These are phyloP conservation scores for Neoarius graeffei DNA, from an alignment of 2,113 vertebrate genomes.

Conservation along the genomic window DNA sequence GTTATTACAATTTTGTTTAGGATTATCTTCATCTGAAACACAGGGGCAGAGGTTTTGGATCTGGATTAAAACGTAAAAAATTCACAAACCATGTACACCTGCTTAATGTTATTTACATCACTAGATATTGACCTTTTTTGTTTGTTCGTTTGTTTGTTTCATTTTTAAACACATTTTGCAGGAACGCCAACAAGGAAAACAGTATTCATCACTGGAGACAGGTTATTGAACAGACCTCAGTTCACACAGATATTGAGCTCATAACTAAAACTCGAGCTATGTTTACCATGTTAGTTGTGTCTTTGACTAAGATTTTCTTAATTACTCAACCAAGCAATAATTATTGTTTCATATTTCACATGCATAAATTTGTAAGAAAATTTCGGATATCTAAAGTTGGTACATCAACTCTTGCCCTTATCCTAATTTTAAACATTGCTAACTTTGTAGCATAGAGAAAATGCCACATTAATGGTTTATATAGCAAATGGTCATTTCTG, in stretches of 20 bases:
- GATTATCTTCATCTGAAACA: background rate
- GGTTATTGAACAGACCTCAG: slow-evolving; percentile 13
- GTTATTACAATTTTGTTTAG: background rate
- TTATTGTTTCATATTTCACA: background rate
- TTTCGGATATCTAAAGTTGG: background rate
- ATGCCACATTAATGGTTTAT: background rate
- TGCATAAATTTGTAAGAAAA: background rate
- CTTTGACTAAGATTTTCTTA: background rate
- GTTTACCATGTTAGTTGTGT: background rate
- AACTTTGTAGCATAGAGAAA: background rate
- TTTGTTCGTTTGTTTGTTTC: background rate
- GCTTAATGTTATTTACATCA: background rate
- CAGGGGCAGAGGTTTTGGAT: background rate
- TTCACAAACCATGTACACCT: background rate
- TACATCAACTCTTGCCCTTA: background rate
- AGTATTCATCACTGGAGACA: background rate
- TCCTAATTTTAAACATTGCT: background rate
- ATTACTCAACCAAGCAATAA: background rate
- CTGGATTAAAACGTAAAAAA: background rate
- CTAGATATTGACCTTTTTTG: background rate
- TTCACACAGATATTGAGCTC: slow-evolving; percentile 33
- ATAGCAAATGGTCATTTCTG: background rate
- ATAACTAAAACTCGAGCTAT: slow-evolving; percentile 9
- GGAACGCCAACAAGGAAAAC: background rate
- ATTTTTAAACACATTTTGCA: background rate